A percentile compares a stretch with the other conserved stretches of the same genome.
Conservation (phyloP, 2,113 vertebrate species). For the Dromaius novaehollandiae region DNA sequence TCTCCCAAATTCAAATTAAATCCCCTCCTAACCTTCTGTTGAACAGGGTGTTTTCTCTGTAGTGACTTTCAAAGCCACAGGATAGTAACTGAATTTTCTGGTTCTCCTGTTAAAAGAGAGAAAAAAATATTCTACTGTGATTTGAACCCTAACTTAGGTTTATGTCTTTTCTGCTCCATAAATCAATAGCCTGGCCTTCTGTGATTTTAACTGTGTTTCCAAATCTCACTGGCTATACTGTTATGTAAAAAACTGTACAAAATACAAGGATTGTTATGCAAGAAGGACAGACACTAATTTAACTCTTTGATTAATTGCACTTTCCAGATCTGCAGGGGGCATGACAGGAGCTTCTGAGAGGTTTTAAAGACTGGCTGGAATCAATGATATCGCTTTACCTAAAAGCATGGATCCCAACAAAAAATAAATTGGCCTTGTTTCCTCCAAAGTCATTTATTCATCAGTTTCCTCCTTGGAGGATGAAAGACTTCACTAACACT, state of each 20-base stretch:
- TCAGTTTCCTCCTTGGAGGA: background rate
- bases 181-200: conserved; percentile 11
- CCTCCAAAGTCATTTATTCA: background rate
- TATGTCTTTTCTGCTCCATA: conserved; percentile 16
- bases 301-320: background rate
- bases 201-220: background rate
- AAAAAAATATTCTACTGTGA: background rate
- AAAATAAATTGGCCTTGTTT: background rate
- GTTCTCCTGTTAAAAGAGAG: background rate
- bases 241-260: background rate
- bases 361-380: background rate
- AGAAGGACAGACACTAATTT: background rate
- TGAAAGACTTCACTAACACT: background rate
- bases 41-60: conserved; percentile 27
- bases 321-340: background rate
- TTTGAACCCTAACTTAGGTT: conserved; percentile 17
- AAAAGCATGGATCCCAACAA: background rate
- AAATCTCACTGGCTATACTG: background rate
- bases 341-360: background rate
- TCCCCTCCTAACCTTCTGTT: conserved; percentile 20
- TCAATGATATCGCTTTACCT: background rate
- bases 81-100: conserved; percentile 21
- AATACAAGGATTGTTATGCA: background rate
- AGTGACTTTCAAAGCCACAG: conserved; percentile 48
- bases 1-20: conserved; percentile 55